Conservation (phyloP, 92 coral and sea anemone genomes). For the Parazoanthus darwini region DNA sequence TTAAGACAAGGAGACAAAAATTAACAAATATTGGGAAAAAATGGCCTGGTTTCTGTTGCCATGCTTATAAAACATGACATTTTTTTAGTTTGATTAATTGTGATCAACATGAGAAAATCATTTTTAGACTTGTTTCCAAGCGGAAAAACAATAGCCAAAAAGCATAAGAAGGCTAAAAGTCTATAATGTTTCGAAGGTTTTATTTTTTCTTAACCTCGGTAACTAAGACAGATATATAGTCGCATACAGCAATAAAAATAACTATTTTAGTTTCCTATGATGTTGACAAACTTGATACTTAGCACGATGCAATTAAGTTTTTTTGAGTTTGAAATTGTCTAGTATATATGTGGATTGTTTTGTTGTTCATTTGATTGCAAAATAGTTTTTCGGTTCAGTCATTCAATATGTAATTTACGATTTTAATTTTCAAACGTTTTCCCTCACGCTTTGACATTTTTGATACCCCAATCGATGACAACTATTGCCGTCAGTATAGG, state of each 20-base stretch:
- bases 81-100: conserved; percentile 12
- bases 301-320: neutral
- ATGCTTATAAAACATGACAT: neutral
- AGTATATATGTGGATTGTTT: neutral
- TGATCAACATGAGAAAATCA: neutral
- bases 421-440: neutral
- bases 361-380: neutral
- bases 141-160: neutral
- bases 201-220: too few relatives aligned
- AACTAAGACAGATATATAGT: neutral
- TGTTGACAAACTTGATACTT: conserved; percentile 1
- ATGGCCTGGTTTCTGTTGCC: neutral
- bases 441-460: neutral
- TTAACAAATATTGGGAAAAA: neutral
- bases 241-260: neutral
- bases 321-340: neutral
- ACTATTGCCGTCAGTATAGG: neutral
- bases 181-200: too few relatives aligned
- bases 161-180: neutral
- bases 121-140: conserved; percentile 3
- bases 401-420: neutral
- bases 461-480: neutral
- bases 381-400: neutral
- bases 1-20: neutral
- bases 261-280: neutral